Evolutionary conservation across 2,113 vertebrate genomes (phyloP).

Genomic region (Empidonax traillii): DNA sequence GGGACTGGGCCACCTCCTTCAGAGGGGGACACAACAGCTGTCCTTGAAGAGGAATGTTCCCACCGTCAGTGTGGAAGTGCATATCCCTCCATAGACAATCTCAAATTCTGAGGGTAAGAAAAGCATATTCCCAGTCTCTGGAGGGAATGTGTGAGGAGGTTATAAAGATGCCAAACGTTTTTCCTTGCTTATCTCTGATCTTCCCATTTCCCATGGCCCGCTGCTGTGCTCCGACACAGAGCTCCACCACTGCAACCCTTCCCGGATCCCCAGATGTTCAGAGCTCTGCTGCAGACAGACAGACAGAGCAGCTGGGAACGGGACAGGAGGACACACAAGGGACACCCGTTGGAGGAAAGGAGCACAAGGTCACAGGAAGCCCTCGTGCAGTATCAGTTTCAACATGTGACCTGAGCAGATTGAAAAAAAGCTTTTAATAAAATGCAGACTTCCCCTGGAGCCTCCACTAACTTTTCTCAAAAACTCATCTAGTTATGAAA

Average conservation of each 20-base stretch:
- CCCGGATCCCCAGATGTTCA: neutral
- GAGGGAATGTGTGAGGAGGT: neutral
- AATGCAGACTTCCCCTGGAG: neutral
- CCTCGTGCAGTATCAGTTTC: neutral
- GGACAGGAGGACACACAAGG: neutral
- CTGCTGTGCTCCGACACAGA: neutral
- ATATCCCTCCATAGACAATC: neutral
- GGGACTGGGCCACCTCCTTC: neutral
- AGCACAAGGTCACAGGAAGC: conserved; percentile 50
- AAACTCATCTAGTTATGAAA: neutral
- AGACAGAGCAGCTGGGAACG: neutral
- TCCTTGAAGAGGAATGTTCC: neutral
- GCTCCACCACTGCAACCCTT: neutral
- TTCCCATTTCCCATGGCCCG: conserved; percentile 39
- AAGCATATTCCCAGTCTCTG: neutral
- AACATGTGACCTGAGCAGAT: neutral
- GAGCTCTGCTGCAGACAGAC: neutral
- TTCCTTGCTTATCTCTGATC: conserved; percentile 48
- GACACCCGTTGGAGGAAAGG: neutral
- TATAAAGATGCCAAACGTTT: neutral
- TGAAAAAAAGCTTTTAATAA: conserved; percentile 32
- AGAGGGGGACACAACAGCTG: neutral
- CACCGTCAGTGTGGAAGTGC: neutral
- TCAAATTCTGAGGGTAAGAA: neutral
- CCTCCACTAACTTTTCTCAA: neutral